Conservation (phyloP, 2,113 vertebrate genomes). For the Myiagra hebetior region DNA sequence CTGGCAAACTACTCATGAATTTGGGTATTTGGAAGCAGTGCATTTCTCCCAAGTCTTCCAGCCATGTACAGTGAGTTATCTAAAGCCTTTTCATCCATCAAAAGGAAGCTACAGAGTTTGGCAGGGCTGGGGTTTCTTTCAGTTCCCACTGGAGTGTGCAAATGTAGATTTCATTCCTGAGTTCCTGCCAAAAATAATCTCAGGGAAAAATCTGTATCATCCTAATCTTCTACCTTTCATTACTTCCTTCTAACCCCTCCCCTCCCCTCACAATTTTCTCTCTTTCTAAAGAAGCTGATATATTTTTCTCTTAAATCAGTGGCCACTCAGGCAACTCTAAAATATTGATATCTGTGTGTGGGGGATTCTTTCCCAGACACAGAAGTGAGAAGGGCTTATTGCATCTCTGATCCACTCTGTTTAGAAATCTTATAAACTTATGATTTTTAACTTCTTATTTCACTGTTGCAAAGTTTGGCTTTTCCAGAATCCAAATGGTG, state of each 20-base stretch:
- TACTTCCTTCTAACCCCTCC: neutral
- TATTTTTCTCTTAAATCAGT: neutral
- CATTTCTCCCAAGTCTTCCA: neutral
- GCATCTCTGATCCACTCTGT: neutral
- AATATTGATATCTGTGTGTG: neutral
- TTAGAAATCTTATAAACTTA: neutral
- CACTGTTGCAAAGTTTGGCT: neutral
- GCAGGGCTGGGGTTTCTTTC: neutral
- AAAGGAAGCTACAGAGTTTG: neutral
- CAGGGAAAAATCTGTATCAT: neutral
- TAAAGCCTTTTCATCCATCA: neutral
- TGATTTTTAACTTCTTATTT: neutral
- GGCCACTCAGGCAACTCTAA: neutral
- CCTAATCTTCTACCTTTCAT: neutral
- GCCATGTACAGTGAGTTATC: neutral
- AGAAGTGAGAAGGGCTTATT: neutral
- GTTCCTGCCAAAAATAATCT: slow-evolving; percentile 2
- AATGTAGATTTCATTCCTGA: neutral
- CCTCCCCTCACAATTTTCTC: neutral
- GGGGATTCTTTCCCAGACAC: neutral
- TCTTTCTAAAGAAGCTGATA: neutral
- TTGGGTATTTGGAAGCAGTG: neutral
- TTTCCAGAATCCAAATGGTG: neutral
- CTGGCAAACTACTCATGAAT: neutral
- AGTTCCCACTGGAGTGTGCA: neutral